Base-by-base conservation (phyloP, 37 sponge, comb jelly and placozoan species). In the Geodia barretti region DNA sequence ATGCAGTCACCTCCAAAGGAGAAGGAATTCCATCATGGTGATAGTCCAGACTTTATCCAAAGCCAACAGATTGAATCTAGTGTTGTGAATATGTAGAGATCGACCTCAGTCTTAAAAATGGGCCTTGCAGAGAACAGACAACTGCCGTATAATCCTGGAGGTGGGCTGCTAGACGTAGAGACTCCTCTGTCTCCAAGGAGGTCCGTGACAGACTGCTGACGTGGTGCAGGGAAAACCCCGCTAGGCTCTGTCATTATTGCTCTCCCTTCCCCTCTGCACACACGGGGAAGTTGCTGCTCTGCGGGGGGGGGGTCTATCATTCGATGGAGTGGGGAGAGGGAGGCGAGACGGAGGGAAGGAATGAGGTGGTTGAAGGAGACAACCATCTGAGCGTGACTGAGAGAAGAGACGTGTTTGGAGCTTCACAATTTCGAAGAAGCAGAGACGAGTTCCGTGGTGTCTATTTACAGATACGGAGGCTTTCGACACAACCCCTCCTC, bases 401-500 rank as follows among this genome's bases (percentile, higher is more conserved):
- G 54, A 47, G 54, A 47, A 47, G 54, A 47, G 54, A 14, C 7
- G 54, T 7, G 11, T 47, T 17, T 14, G 14, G 54, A 47, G 7
- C 14, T 47, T 47, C 54, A 47, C 54, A 7, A 34, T 26, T 42
- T 75, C 28, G 85, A 85, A 9, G 85, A 85, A 29, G 35, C 68
- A 40, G 84, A 84, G 29, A 85, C 78, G 0, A 29, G 43, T 31
- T 85, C 85, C 30, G 78, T 77, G 20, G 63, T 77, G 35, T 85
- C 85, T 25, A 64, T 77, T 2, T 64, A 85, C 72, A 85, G 60
- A 71, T 85, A 70, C 78, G 20, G 84, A 84, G 36, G n/a, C 54
- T 5, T 74, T 26, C 65, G 23, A 30, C 75, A n/a, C n/a, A n/a
- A n/a, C n/a, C n/a, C n/a, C n/a, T n/a, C n/a, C n/a, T n/a, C n/a